A percentile compares a stretch with the other conserved stretches of the same genome.
Evolutionary conservation across 1,140 invertebrate genomes (phyloP).

Genomic region (Neotoxoptera formosana): DNA sequence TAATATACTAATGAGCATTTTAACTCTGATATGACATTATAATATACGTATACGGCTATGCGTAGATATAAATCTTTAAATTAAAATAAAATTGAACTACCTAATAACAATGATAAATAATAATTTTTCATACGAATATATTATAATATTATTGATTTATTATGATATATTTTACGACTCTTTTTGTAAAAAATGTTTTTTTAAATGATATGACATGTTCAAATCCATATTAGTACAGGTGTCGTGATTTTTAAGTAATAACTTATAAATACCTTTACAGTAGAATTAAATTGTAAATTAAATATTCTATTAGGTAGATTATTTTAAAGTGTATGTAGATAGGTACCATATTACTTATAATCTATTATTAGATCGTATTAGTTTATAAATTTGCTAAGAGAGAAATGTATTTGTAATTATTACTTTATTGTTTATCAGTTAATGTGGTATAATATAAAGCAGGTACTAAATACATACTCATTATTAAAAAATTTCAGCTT

Average conservation of each 20-base stretch:
- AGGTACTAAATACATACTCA: not conserved
- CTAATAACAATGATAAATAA: too few species aligned
- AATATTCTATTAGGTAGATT: not conserved
- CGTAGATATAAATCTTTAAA: too few species aligned
- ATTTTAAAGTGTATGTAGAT: not conserved
- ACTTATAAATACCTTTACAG: too few species aligned
- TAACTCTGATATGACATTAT: not conserved
- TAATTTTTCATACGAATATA: too few species aligned
- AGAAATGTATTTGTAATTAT: not conserved
- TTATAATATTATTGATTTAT: too few species aligned
- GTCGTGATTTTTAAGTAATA: too few species aligned
- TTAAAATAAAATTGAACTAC: too few species aligned
- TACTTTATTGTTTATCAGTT: not conserved
- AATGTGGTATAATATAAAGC: not conserved
- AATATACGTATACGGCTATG: not conserved
- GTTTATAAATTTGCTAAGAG: too few species aligned
- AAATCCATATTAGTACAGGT: too few species aligned
- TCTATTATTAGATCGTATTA: not conserved
- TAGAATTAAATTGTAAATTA: not conserved
- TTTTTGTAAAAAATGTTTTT: too few species aligned
- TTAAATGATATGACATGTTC: too few species aligned
- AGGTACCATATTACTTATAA: not conserved
- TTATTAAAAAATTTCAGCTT: not conserved
- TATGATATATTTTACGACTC: too few species aligned
- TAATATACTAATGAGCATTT: not conserved